Percentiles rank a stretch among this genome's conserved stretches.
Conservation (phyloP, 2,888 invertebrate species). For the Apotomis turbidana region DNA sequence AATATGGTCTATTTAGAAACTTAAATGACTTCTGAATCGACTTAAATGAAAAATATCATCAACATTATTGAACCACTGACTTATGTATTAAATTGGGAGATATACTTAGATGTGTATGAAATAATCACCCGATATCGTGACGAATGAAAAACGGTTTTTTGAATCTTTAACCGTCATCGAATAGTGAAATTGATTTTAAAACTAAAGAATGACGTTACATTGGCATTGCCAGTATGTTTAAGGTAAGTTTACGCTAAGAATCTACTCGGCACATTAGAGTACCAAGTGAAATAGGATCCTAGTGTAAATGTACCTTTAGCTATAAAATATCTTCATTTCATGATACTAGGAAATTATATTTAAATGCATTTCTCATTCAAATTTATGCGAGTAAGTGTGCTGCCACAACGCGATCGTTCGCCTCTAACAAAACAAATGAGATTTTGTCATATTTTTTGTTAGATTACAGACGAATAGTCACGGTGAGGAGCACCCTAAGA, state of each 20-base stretch:
- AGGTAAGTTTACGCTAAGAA: no score
- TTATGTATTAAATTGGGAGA: slow-evolving; percentile 24
- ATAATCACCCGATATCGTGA: slow-evolving; percentile 11
- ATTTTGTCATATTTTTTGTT: no score
- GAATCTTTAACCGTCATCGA: not conserved
- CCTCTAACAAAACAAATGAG: no score
- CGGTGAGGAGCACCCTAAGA: no score
- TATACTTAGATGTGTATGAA: slow-evolving; percentile 17
- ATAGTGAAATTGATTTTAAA: slow-evolving; percentile 11
- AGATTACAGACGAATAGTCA: no score
- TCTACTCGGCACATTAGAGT: no score
- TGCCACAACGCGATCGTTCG: no score
- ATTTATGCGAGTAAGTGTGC: not conserved
- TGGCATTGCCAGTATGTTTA: not conserved
- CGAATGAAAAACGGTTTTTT: slow-evolving; percentile 3
- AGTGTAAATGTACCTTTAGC: not conserved
- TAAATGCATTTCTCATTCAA: slow-evolving; percentile 1
- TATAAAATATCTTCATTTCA: not conserved
- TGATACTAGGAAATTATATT: not conserved
- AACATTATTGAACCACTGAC: slow-evolving; percentile 23
- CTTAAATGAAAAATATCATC: not conserved
- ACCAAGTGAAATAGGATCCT: not conserved
- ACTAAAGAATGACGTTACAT: not conserved
- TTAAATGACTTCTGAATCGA: not conserved
- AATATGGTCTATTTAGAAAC: slow-evolving; percentile 6